Evolutionary conservation across 2,113 vertebrate genomes (phyloP), one percentile per base, ranked within the genome.

Genomic region (Pseudorectes ferrugineus): DNA sequence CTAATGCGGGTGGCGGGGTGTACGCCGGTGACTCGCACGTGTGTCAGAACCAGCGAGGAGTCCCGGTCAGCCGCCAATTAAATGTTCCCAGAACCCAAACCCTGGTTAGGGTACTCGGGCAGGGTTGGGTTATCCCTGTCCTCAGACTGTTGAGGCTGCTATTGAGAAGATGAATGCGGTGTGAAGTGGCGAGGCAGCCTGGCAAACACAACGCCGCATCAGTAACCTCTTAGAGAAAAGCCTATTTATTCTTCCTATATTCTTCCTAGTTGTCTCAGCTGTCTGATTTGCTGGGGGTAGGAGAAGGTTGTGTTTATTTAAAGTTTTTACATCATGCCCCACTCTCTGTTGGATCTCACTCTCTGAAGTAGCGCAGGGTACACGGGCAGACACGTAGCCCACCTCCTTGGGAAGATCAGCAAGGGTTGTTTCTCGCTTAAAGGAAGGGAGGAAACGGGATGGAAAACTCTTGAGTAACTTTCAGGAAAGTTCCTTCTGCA

Each of bases 171-270:
- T 14, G 3, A 11, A 25, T 28, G 38, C 10, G 55, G 8, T 12
- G 31, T 3, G 45, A 31, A 24, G 51, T 6, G 18, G 26, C 4
- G 15, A 22, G 25, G 25, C 31, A 40, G 49, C 23, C 18, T 14
- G 6, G 24, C n/a, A 6, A 45, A 16, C 25, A 2, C 23, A 5
- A 4, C 1, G 16, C 23, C 29, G 0, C 26, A 7, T 31, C 12
- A 17, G 3, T 13, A 9, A 29, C 14, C 19, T 43, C 12, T 6
- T 3, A 1, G 16, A 17, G 40, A 15, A 33, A 65, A 75, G 22
- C 22, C 35, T 12, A 0, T 5, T 24, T 28, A 3, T 38, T 28
- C 9, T 10, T 26, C 11, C 29, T 1, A 0, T 0, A 1, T 57
- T 57, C 33, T 25, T 58, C n/a, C n/a, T 22, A 25, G 20, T 7